phyloP scores from a whole-genome alignment of 2,113 vertebrate species.

The Cariama cristata region DNA sequence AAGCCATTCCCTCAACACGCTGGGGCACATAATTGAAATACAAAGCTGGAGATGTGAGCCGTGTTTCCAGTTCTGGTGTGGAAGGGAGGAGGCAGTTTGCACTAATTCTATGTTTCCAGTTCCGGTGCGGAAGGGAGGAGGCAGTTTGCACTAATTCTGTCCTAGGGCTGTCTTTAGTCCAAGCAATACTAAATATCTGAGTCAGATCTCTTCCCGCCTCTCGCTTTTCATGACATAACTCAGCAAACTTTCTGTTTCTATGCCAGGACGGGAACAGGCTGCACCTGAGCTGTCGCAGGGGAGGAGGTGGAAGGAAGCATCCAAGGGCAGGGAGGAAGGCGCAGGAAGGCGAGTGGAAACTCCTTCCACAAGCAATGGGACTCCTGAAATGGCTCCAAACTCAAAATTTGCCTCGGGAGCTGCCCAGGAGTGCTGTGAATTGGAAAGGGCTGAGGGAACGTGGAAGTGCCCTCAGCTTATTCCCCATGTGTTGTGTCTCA shows the following conservation, averaged over 20 bases:
- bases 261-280: neutral
- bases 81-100: neutral
- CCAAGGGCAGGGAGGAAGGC: neutral
- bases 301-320: neutral
- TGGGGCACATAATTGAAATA: neutral
- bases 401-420: neutral
- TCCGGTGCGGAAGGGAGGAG: neutral
- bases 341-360: neutral
- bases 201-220: neutral
- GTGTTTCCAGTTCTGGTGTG: neutral
- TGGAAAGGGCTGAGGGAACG: neutral
- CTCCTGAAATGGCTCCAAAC: neutral
- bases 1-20: neutral
- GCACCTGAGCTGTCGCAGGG: neutral
- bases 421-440: neutral
- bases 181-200: neutral
- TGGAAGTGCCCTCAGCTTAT: neutral
- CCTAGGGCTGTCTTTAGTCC: neutral
- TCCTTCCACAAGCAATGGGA: neutral
- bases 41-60: neutral
- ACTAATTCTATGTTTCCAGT: neutral
- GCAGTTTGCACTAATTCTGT: neutral
- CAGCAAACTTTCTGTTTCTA: neutral
- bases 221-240: neutral
- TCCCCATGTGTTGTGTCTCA: neutral